Percentiles rank a stretch among this genome's conserved stretches.
These are phyloP conservation scores for Cactoblastis cactorum DNA, from an alignment of 2,888 invertebrate species.

Conservation along the genomic window DNA sequence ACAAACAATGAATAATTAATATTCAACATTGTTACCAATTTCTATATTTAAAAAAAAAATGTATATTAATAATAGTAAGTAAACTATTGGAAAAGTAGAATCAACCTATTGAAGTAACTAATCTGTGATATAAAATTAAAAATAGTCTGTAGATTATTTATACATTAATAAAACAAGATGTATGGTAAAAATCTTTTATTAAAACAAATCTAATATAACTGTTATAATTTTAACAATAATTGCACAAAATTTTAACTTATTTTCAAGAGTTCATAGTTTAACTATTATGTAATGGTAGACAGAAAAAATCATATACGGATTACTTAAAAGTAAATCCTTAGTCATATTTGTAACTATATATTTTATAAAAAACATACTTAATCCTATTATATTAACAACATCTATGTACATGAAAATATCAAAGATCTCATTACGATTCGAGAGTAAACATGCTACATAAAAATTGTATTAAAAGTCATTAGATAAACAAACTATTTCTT, in stretches of 20 bases:
- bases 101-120: not conserved
- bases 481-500: too few species aligned
- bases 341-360: too few species aligned
- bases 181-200: slow-evolving; percentile 19
- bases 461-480: too few species aligned
- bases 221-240: slow-evolving; percentile 19
- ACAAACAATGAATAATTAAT: slow-evolving; percentile 29
- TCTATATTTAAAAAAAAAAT: too few species aligned
- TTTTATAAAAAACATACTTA: slow-evolving; percentile 16
- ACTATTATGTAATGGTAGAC: not conserved
- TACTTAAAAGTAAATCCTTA: not conserved
- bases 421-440: slow-evolving; percentile 8
- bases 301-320: not conserved
- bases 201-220: slow-evolving; percentile 13
- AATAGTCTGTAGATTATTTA: slow-evolving; percentile 1
- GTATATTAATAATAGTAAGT: too few species aligned
- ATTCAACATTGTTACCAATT: too few species aligned
- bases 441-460: too few species aligned
- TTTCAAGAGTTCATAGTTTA: not conserved
- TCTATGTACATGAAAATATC: slow-evolving; percentile 11
- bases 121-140: slow-evolving; percentile 27
- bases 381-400: slow-evolving; percentile 15
- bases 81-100: not conserved
- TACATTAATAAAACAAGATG: slow-evolving; percentile 11
- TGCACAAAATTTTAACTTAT: slow-evolving; percentile 11